Percentiles rank a stretch among this genome's conserved stretches.
Conservation (phyloP, 2,113 vertebrate species). For the Salvator merianae region DNA sequence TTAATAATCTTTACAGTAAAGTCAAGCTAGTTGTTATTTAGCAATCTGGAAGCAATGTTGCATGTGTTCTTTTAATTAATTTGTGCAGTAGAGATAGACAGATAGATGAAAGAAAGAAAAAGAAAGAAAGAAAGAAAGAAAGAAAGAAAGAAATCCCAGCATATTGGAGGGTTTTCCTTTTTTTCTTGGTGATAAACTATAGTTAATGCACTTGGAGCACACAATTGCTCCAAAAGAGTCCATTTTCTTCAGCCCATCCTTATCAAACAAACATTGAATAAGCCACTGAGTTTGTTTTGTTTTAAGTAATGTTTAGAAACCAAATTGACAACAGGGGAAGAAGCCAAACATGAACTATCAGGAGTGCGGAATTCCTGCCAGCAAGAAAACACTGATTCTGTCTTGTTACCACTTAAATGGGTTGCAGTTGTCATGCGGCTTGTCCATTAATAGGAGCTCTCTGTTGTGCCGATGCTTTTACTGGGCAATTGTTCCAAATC, state of each 20-base stretch:
- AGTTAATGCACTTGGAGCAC: slow-evolving; percentile 4
- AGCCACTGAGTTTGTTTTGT: background rate
- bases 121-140: background rate
- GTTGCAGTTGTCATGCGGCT: slow-evolving; percentile 5
- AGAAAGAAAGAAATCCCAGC: background rate
- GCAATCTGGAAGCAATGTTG: no score
- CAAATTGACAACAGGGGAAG: slow-evolving; percentile 18
- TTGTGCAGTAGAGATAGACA: no score
- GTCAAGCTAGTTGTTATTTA: no score
- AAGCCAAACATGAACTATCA: slow-evolving; percentile 8
- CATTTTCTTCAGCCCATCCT: background rate
- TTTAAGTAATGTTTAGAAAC: slow-evolving; percentile 10
- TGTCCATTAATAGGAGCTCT: slow-evolving; percentile 9
- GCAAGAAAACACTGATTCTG: background rate
- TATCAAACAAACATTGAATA: slow-evolving; percentile 6
- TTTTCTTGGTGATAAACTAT: background rate
- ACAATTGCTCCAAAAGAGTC: background rate
- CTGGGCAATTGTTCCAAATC: background rate
- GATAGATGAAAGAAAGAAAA: background rate
- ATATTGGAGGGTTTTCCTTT: background rate
- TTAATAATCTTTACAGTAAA: no score
- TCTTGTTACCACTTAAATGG: background rate
- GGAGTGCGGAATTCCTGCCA: background rate
- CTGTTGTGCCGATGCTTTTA: slow-evolving; percentile 14
- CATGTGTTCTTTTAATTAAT: no score